Conservation (phyloP, 1,140 invertebrate genomes). For the Sycobia sp. region DNA sequence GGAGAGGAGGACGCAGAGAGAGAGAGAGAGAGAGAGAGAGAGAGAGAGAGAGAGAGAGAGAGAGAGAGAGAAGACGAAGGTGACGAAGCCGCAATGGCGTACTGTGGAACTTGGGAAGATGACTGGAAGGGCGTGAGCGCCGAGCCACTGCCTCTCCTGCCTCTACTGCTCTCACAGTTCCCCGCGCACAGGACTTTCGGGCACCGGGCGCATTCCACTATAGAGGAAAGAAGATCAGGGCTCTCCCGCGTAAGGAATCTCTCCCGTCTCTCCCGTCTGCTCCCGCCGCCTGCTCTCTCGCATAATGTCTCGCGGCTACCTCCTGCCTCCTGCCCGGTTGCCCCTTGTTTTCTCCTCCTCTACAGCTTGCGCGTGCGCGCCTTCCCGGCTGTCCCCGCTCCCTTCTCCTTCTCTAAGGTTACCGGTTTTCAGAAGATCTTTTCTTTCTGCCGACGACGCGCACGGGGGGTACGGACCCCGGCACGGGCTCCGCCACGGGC, state of each 20-base stretch:
- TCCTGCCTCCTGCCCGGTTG: too few relatives aligned
- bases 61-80: slow-evolving; percentile 26
- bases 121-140: slow-evolving; percentile 34
- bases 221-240: slow-evolving; percentile 28
- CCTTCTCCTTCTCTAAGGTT: slow-evolving; percentile 32
- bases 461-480: slow-evolving; percentile 14
- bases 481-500: slow-evolving; percentile 6
- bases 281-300: slow-evolving; percentile 7
- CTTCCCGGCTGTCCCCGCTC: background rate
- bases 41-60: slow-evolving; percentile 13
- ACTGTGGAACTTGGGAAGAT: too few relatives aligned
- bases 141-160: background rate
- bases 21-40: slow-evolving; percentile 18
- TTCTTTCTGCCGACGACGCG: slow-evolving; percentile 18
- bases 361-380: background rate
- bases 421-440: slow-evolving; percentile 35
- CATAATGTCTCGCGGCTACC: slow-evolving; percentile 2
- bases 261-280: slow-evolving; percentile 11
- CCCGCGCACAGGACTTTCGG: slow-evolving; percentile 27
- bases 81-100: slow-evolving; percentile 26
- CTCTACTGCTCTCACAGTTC: background rate
- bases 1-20: slow-evolving; percentile 5
- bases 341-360: too few relatives aligned
- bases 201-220: slow-evolving; percentile 29
- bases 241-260: slow-evolving; percentile 22